Evolutionary conservation across 2,888 invertebrate genomes (phyloP).

Genomic region (Ophraella communa): DNA sequence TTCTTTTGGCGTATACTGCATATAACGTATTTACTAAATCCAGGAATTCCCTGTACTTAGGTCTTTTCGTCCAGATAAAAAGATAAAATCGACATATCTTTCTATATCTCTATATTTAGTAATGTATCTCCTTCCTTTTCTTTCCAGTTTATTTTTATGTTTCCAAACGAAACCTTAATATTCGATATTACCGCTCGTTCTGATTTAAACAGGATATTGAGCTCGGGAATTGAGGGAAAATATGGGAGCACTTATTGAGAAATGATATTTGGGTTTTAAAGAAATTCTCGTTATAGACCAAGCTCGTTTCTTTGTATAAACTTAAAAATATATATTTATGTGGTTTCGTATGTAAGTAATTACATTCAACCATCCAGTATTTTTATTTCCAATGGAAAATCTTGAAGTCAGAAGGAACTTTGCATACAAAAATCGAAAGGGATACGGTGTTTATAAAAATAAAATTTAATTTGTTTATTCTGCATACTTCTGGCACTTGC

Average conservation of each 20-base stretch:
- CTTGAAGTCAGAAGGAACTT: too few species aligned
- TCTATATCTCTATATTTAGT: too few species aligned
- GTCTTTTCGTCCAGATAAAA: neutral
- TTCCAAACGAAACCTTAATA: conserved; percentile 22
- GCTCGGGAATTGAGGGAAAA: conserved; percentile 19
- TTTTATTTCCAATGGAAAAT: neutral
- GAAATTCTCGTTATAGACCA: neutral
- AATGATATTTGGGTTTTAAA: conserved; percentile 5
- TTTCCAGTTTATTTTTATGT: conserved; percentile 23
- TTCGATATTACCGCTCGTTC: conserved; percentile 24
- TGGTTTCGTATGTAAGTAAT: neutral
- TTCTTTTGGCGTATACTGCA: neutral
- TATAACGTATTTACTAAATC: neutral
- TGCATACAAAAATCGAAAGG: too few species aligned
- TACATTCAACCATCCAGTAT: neutral
- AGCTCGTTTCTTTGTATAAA: neutral
- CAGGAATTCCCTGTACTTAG: neutral
- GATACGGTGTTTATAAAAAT: too few species aligned
- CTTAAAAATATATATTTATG: neutral
- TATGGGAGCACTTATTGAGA: conserved; percentile 7
- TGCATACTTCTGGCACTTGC: too few species aligned
- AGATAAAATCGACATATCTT: conserved; percentile 14
- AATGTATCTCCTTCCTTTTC: neutral
- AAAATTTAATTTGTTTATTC: too few species aligned
- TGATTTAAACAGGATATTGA: conserved; percentile 24